Evolutionary conservation across 2,888 invertebrate species (phyloP), one percentile per base, ranked within the genome.

Genomic region (Zele albiditarsus): DNA sequence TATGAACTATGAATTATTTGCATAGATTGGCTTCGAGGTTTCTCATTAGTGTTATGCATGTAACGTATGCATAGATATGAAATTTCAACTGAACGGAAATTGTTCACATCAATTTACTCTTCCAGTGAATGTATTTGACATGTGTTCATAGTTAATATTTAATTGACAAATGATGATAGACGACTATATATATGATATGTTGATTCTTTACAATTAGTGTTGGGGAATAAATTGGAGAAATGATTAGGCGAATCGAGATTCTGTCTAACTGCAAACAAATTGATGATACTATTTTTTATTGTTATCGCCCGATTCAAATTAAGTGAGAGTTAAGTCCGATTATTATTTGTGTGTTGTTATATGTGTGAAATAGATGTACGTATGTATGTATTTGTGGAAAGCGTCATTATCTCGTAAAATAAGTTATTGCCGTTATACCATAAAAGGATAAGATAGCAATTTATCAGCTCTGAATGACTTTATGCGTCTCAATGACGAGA

Each of bases 361-460:
- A 38, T 38, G 12, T 8, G 10, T 2, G 2, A 16, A 16, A 6
- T 16, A 46, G 4, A n/a, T 46, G 46, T 46, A 33, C 33, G 8
- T 12, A 53, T 8, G 5, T 8, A 6, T 53, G 53, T 53, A 53
- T 8, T 5, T 20, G 8, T 23, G 20, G 20, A 53, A n/a, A 20
- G 53, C 2, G 8, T 6, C 20, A 20, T 23, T 8, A 82, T 81
- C 86, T 75, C 85, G 85, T 86, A 87, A 87, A 86, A 80, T 80
- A 78, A 82, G 84, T 86, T 87, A 86, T 84, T 84, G 84, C 84
- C 82, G 72, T 80, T 72, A 78, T 81, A 85, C 82, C 77, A 84
- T 86, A 86, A 86, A 87, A 83, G 85, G 86, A 86, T 20, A 62
- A 86, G 85, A 85, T 84, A 82, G 85, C 84, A 85, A 86, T 86